Percentiles rank a stretch among this genome's conserved stretches.
Conservation (phyloP, 2,888 invertebrate genomes). For the Labia minor region DNA sequence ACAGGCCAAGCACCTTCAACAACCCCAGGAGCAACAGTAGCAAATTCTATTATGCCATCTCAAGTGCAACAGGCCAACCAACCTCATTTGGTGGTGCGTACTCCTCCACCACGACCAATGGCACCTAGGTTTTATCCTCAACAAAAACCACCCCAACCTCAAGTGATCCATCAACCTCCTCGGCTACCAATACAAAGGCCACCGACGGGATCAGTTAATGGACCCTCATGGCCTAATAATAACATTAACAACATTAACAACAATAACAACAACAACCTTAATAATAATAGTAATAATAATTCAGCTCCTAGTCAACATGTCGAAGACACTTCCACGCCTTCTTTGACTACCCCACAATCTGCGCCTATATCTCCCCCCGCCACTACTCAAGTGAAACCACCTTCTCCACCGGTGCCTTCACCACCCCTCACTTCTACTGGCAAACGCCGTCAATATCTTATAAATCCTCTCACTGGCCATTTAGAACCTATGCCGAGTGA, state of each 20-base stretch:
- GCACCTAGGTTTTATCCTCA: not conserved
- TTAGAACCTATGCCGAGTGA: constrained; percentile 67
- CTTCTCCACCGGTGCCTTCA: constrained; percentile 25
- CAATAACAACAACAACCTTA: no score
- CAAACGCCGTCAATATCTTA: constrained; percentile 68
- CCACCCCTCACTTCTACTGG: constrained; percentile 35
- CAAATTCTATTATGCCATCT: constrained; percentile 19
- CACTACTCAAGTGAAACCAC: constrained; percentile 18
- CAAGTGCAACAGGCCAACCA: not conserved
- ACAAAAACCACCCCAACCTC: not conserved
- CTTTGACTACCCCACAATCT: constrained; percentile 24
- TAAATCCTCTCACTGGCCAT: constrained; percentile 78
- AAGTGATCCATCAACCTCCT: not conserved
- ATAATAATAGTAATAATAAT: not conserved
- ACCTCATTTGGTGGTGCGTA: not conserved
- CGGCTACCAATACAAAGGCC: not conserved
- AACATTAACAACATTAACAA: no score
- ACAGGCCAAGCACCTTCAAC: constrained; percentile 20
- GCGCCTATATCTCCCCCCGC: constrained; percentile 23
- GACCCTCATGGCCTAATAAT: not conserved
- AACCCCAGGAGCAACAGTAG: constrained; percentile 21
- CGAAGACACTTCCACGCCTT: constrained; percentile 17
- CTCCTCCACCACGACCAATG: not conserved
- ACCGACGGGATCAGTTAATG: not conserved
- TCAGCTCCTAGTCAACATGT: not conserved